phyloP scores from a whole-genome alignment of 2,113 vertebrate genomes.

The Paraplagusia blochii region DNA sequence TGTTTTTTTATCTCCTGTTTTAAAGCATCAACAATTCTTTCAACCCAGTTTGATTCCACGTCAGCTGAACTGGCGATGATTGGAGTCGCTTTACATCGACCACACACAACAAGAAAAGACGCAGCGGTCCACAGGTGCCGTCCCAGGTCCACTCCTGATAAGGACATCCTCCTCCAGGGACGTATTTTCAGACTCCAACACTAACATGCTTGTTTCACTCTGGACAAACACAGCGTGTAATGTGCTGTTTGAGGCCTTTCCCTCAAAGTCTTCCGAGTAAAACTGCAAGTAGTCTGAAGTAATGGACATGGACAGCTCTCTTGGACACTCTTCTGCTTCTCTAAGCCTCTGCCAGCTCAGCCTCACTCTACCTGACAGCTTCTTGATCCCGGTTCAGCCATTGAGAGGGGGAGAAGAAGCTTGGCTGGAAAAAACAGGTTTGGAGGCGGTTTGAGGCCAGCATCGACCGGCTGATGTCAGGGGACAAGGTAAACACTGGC shows the following conservation, averaged over 20 bases:
- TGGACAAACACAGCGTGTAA: conserved; percentile 48
- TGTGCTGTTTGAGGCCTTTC: conserved; percentile 53
- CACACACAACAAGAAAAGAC: background rate
- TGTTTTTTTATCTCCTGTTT: conserved; percentile 10
- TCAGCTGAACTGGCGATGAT: conserved; percentile 20
- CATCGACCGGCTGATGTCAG: conserved; percentile 40
- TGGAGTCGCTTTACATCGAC: conserved; percentile 11
- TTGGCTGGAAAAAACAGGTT: conserved; percentile 50
- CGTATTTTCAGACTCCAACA: conserved; percentile 50
- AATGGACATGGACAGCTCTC: conserved; percentile 66
- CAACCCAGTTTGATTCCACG: conserved; percentile 7
- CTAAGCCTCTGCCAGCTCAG: conserved; percentile 51
- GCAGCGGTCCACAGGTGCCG: conserved; percentile 1
- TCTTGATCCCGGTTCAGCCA: conserved; percentile 69
- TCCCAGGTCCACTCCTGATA: conserved; percentile 37
- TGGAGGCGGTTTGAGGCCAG: conserved; percentile 37
- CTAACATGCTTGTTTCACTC: conserved; percentile 61
- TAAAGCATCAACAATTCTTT: conserved; percentile 5
- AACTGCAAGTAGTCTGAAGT: conserved; percentile 64
- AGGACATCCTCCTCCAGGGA: conserved; percentile 41
- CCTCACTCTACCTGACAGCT: conserved; percentile 68
- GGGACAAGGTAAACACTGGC: conserved; percentile 69
- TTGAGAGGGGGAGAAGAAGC: conserved; percentile 57
- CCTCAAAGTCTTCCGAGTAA: conserved; percentile 54
- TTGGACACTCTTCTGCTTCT: conserved; percentile 47